A percentile compares a stretch with the other conserved stretches of the same genome.
Conservation (phyloP, 2,888 invertebrate genomes). For the Sinopyrophorus schimmeli region DNA sequence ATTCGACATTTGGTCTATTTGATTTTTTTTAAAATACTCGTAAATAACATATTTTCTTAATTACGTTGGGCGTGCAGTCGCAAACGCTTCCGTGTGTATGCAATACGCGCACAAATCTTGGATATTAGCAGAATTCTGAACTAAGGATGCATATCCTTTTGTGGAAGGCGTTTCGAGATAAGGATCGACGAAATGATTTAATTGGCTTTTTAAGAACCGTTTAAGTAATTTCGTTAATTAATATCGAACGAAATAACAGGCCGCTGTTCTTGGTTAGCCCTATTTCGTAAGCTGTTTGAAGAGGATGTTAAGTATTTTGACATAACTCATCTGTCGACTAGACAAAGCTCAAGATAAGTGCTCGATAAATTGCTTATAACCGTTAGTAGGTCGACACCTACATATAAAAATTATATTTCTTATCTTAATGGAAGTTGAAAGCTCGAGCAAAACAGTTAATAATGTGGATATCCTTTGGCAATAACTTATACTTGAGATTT, state of each 20-base stretch:
- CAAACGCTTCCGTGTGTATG: too few relatives aligned
- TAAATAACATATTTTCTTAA: too few relatives aligned
- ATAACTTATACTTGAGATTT: too few relatives aligned
- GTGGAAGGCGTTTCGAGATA: conserved; percentile 9
- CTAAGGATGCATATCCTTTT: not conserved
- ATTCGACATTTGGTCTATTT: too few relatives aligned
- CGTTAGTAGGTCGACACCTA: conserved; percentile 19
- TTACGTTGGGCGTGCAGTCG: too few relatives aligned
- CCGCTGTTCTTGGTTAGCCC: conserved; percentile 6
- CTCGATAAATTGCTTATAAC: conserved; percentile 10
- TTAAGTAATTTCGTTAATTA: conserved; percentile 14
- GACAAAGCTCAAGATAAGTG: conserved; percentile 1
- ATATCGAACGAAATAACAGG: conserved; percentile 18
- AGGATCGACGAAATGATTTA: conserved; percentile 13
- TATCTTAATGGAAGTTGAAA: not conserved
- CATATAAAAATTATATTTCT: conserved; percentile 1
- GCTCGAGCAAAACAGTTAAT: too few relatives aligned
- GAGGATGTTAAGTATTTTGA: conserved; percentile 12
- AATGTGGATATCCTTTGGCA: too few relatives aligned
- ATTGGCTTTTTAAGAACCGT: conserved; percentile 16
- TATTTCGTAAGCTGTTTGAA: conserved; percentile 2
- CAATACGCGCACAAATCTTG: conserved; percentile 5
- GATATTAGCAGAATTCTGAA: conserved; percentile 3
- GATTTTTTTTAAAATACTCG: too few relatives aligned
- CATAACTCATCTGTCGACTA: conserved; percentile 5